These are phyloP conservation scores for Syngnathus scovelli DNA, from an alignment of 2,113 vertebrate species.

Conservation along the genomic window DNA sequence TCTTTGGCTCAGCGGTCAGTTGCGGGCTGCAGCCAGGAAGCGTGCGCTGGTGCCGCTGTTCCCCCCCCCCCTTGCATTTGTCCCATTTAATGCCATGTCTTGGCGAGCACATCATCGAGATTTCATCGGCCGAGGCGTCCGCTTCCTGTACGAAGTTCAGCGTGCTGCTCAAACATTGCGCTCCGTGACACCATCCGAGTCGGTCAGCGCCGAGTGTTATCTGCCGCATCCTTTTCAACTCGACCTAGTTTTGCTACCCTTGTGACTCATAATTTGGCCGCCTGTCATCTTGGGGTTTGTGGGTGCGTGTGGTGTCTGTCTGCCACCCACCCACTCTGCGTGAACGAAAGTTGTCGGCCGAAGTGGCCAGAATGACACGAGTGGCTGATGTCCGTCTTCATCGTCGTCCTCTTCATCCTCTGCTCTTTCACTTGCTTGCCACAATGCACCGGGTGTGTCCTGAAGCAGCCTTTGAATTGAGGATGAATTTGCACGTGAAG, in stretches of 20 bases:
- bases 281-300: slow-evolving; percentile 21
- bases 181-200: background rate
- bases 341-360: background rate
- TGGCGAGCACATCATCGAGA: background rate
- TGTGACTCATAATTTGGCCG: slow-evolving; percentile 42
- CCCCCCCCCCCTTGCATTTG: background rate
- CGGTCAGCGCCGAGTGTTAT: no score
- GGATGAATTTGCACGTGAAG: no score
- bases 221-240: background rate
- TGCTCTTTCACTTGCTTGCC: slow-evolving; percentile 1
- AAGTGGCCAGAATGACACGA: background rate
- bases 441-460: background rate
- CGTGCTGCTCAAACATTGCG: background rate
- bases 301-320: slow-evolving; percentile 33
- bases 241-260: slow-evolving; percentile 23
- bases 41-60: background rate
- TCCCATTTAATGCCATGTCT: background rate
- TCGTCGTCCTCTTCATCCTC: background rate
- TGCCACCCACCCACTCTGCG: slow-evolving; percentile 31
- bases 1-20: background rate
- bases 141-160: background rate
- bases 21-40: background rate
- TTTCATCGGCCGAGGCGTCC: background rate
- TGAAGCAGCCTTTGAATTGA: no score
- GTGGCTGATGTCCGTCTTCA: background rate